Evolutionary conservation across 2,113 vertebrate genomes (phyloP).

Genomic region (Zeus faber): DNA sequence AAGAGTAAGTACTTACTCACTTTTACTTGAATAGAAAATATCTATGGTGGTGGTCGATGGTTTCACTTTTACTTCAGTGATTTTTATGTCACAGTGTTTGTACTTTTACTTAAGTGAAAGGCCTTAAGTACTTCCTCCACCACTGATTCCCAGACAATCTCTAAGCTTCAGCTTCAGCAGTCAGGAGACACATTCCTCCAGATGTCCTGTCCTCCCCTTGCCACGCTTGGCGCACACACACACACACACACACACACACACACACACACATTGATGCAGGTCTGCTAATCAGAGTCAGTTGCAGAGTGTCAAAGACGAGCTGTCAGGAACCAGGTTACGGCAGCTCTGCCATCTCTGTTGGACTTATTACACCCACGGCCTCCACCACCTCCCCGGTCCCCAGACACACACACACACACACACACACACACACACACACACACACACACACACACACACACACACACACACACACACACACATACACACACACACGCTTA

Average conservation of each 20-base stretch:
- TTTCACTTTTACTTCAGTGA: too few relatives aligned
- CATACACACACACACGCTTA: slow-evolving; percentile 34
- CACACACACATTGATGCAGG: slow-evolving; percentile 19
- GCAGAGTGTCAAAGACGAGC: too few relatives aligned
- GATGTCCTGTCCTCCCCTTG: slow-evolving; percentile 6
- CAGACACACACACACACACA: slow-evolving; percentile 19
- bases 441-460: neutral
- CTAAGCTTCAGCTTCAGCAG: slow-evolving; percentile 12
- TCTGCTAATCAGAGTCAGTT: too few relatives aligned
- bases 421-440: neutral
- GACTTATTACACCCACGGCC: slow-evolving; percentile 38
- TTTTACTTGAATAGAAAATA: too few relatives aligned
- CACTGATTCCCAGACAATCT: slow-evolving; percentile 26
- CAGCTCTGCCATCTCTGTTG: slow-evolving; percentile 36
- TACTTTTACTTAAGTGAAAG: too few relatives aligned
- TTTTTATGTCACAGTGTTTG: too few relatives aligned
- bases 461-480: slow-evolving; percentile 16
- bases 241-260: slow-evolving; percentile 3
- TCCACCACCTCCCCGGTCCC: slow-evolving; percentile 33
- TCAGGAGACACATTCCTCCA: slow-evolving; percentile 35
- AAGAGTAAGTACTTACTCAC: too few relatives aligned
- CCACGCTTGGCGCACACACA: slow-evolving; percentile 1
- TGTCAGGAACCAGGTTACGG: slow-evolving; percentile 27
- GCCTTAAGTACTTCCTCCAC: too few relatives aligned
- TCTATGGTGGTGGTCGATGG: too few relatives aligned